phyloP scores from a whole-genome alignment of 1,140 invertebrate genomes.

The Danaus melanippus region DNA sequence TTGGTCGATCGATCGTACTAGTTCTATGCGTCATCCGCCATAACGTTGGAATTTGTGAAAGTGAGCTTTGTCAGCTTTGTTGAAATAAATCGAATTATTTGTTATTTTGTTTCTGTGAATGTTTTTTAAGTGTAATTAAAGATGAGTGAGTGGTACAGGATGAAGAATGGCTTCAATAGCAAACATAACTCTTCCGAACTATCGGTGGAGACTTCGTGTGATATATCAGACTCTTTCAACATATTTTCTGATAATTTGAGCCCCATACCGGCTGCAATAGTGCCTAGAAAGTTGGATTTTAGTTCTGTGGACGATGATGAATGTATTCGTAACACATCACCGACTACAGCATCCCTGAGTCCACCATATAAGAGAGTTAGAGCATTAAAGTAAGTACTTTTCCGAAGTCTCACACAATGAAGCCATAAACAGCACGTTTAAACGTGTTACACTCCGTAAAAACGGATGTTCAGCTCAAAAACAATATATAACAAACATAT shows the following conservation, averaged over 20 bases:
- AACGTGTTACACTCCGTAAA: not conserved
- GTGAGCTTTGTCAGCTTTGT: constrained; percentile 45
- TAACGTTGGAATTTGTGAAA: constrained; percentile 62
- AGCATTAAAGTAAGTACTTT: constrained; percentile 74
- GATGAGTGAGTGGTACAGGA: constrained; percentile 63
- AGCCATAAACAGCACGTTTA: constrained; percentile 28
- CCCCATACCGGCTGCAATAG: constrained; percentile 55
- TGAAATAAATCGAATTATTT: constrained; percentile 26
- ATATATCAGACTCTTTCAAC: constrained; percentile 61
- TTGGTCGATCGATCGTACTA: constrained; percentile 54
- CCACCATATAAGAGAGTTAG: constrained; percentile 88
- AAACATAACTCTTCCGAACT: constrained; percentile 58
- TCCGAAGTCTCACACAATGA: constrained; percentile 6
- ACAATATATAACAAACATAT: no score
- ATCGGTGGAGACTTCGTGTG: constrained; percentile 57
- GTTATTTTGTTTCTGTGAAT: constrained; percentile 34
- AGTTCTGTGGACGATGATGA: constrained; percentile 56
- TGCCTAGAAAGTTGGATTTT: constrained; percentile 65
- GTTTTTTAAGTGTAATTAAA: constrained; percentile 44
- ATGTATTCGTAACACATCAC: constrained; percentile 36
- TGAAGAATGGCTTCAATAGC: constrained; percentile 48
- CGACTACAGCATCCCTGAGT: constrained; percentile 47
- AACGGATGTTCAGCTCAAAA: not conserved
- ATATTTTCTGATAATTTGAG: constrained; percentile 64
- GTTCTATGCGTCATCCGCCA: constrained; percentile 69